Conservation (phyloP, 2,113 vertebrate species). For the Saguinus imperator region DNA sequence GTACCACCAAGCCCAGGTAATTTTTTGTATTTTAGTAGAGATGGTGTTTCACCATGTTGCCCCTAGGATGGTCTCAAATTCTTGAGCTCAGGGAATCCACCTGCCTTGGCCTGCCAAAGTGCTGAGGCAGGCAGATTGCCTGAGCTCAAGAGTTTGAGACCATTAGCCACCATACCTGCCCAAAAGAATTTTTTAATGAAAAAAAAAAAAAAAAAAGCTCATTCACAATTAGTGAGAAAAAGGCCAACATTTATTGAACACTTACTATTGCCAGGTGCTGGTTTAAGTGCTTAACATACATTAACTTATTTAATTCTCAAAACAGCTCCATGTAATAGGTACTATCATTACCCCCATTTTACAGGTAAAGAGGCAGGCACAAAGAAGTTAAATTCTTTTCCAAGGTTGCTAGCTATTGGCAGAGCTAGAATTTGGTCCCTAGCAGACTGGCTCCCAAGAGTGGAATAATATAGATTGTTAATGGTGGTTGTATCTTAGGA, state of each 20-base stretch:
- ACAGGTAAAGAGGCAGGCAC: not conserved
- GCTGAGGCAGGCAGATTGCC: too few relatives aligned
- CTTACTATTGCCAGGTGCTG: not conserved
- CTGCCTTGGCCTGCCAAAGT: too few relatives aligned
- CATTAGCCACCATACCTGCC: not conserved
- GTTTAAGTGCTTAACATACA: not conserved
- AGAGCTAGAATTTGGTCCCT: conserved; percentile 24
- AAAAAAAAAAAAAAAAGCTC: not conserved
- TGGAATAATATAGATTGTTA: not conserved
- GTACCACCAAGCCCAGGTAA: too few relatives aligned
- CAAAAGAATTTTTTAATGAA: not conserved
- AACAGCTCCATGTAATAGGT: not conserved
- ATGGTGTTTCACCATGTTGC: too few relatives aligned
- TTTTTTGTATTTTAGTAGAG: too few relatives aligned
- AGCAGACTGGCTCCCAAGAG: not conserved
- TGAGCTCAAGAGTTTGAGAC: too few relatives aligned
- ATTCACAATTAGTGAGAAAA: not conserved
- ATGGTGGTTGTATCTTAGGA: not conserved
- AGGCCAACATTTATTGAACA: conserved; percentile 2
- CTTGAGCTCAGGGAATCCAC: too few relatives aligned
- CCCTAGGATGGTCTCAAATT: too few relatives aligned
- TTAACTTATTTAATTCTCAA: conserved; percentile 29
- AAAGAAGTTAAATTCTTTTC: conserved; percentile 21
- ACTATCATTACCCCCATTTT: not conserved
- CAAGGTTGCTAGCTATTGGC: not conserved